Evolutionary conservation across 2,797 vertebrate genomes (phyloP).

Genomic region (Squalus acanthias): DNA sequence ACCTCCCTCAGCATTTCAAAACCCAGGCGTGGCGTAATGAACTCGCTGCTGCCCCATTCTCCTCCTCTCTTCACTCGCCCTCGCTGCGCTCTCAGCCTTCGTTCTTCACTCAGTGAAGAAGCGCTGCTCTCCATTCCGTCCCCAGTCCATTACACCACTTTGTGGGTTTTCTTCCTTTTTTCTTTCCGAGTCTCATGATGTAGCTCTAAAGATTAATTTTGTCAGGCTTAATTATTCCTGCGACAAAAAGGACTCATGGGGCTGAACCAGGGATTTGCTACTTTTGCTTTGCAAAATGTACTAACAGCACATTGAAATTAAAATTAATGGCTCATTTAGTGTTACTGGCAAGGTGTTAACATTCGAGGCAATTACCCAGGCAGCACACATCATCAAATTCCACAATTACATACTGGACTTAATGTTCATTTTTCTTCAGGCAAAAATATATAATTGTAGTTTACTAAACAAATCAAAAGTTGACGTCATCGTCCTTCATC

Average conservation of each 20-base stretch:
- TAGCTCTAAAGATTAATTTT: slow-evolving; percentile 6
- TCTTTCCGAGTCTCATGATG: not conserved
- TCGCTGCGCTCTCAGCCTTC: not conserved
- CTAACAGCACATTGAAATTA: not conserved
- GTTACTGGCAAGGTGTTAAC: not conserved
- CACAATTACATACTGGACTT: not conserved
- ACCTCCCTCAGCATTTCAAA: not conserved
- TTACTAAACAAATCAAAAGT: not conserved
- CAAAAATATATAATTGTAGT: not conserved
- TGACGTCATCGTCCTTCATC: not conserved
- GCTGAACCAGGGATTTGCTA: slow-evolving; percentile 1
- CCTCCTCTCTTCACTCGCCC: too few species aligned
- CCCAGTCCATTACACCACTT: not conserved
- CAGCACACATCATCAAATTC: slow-evolving; percentile 19
- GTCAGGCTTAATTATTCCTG: slow-evolving; percentile 30
- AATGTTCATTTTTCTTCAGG: not conserved
- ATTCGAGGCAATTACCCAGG: slow-evolving; percentile 31
- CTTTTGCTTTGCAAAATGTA: slow-evolving; percentile 25
- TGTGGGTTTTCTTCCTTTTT: not conserved
- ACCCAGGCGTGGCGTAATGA: not conserved
- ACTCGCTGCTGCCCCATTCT: too few species aligned
- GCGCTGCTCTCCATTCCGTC: not conserved
- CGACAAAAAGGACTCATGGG: slow-evolving; percentile 22
- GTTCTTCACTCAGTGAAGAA: not conserved
- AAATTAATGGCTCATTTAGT: slow-evolving; percentile 35